Conservation (phyloP, 2,888 invertebrate genomes). For the Euproctis similis region DNA sequence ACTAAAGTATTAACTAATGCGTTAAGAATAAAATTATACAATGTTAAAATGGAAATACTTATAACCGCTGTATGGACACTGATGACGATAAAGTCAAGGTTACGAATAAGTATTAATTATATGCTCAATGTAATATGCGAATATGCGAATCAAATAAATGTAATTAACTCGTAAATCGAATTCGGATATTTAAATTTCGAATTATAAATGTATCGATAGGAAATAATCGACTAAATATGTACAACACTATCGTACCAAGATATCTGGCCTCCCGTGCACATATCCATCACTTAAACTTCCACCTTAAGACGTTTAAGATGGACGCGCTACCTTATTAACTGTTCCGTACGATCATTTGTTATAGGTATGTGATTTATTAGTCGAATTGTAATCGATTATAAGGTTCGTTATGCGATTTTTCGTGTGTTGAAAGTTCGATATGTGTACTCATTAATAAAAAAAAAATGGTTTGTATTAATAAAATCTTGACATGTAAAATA, state of each 20-base stretch:
- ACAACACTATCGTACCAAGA: constrained; percentile 54
- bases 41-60: too few relatives aligned
- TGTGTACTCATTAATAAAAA: too few relatives aligned
- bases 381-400: constrained; percentile 25
- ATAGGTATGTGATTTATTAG: constrained; percentile 26
- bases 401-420: constrained; percentile 20
- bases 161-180: too few relatives aligned
- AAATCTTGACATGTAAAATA: too few relatives aligned
- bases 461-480: too few relatives aligned
- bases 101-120: too few relatives aligned
- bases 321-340: constrained; percentile 63
- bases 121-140: too few relatives aligned
- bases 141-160: too few relatives aligned
- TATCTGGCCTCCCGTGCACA: constrained; percentile 39
- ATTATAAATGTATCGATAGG: constrained; percentile 12
- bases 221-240: constrained; percentile 24
- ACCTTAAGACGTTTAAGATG: constrained; percentile 48
- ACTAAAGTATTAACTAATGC: too few relatives aligned
- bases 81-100: too few relatives aligned
- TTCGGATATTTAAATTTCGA: not conserved
- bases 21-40: too few relatives aligned
- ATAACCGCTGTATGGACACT: too few relatives aligned
- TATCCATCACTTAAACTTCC: constrained; percentile 51
- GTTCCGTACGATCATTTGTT: constrained; percentile 41
- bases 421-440: constrained; percentile 13